phyloP scores from a whole-genome alignment of 2,888 invertebrate species.

The Xylota segnis region DNA sequence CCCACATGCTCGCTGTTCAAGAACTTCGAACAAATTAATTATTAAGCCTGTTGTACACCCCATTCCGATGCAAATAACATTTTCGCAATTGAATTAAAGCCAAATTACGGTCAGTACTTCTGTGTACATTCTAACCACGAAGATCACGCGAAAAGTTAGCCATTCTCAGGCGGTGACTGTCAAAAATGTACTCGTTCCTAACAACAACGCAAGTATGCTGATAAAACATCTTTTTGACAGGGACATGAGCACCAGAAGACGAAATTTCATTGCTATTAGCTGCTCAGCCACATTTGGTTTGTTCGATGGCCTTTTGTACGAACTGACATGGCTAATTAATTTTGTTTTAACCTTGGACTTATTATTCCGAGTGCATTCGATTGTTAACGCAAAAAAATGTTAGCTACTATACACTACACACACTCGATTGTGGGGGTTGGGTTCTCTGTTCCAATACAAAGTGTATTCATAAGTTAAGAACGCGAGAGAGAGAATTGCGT shows the following conservation, averaged over 20 bases:
- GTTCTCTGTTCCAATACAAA: not conserved
- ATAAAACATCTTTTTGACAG: conserved; percentile 7
- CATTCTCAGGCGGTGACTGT: not conserved
- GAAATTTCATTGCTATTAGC: no score
- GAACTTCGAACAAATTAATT: not conserved
- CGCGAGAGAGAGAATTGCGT: not conserved
- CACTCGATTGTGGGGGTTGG: conserved; percentile 4
- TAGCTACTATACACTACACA: not conserved
- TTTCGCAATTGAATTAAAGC: not conserved
- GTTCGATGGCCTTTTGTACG: conserved; percentile 27
- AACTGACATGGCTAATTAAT: conserved; percentile 41
- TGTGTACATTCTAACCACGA: not conserved
- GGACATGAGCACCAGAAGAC: not conserved
- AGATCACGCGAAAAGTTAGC: not conserved
- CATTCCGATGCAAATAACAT: conserved; percentile 10
- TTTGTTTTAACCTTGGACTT: conserved; percentile 41
- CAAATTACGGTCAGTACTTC: not conserved
- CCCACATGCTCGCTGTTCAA: not conserved
- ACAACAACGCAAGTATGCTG: not conserved
- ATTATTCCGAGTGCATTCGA: conserved; percentile 50
- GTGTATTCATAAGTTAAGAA: not conserved
- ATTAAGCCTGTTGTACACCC: not conserved
- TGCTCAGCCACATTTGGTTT: conserved; percentile 5
- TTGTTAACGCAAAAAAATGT: conserved; percentile 29
- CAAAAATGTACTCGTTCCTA: not conserved